phyloP scores from a whole-genome alignment of 1,140 invertebrate species.

The Trachymyrmex septentrionalis region DNA sequence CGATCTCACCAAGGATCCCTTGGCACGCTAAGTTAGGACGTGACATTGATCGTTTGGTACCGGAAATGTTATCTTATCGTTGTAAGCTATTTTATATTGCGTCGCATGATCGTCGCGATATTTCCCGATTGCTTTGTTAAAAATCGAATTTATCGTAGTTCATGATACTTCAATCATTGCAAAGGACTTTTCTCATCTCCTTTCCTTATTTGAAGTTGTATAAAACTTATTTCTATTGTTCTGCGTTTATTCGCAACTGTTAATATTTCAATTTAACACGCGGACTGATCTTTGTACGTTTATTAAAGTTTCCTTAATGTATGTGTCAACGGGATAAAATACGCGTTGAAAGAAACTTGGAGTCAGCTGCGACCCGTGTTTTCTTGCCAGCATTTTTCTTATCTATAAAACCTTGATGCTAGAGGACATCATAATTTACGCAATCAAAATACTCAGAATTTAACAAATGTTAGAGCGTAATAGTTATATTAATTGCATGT shows the following conservation, averaged over 20 bases:
- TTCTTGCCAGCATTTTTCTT: neutral
- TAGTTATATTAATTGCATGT: no score
- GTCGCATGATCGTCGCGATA: neutral
- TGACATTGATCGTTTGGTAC: conserved; percentile 16
- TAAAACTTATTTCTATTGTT: neutral
- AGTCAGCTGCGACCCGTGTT: neutral
- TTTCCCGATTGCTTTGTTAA: neutral
- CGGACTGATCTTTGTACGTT: neutral
- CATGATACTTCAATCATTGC: no score
- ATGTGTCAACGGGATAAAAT: neutral
- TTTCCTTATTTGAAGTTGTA: neutral
- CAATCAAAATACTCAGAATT: neutral
- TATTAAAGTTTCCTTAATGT: conserved; percentile 1
- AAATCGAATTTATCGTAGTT: neutral
- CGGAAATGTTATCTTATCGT: conserved; percentile 56
- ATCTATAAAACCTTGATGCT: neutral
- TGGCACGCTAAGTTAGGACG: conserved; percentile 17
- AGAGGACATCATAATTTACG: neutral
- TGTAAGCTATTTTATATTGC: neutral
- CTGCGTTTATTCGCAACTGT: neutral
- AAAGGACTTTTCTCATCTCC: neutral
- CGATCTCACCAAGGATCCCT: neutral
- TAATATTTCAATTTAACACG: neutral
- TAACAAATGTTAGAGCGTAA: neutral
- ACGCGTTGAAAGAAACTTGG: neutral